Conservation (phyloP, 1,140 invertebrate species). For the Anastrepha obliqua region DNA sequence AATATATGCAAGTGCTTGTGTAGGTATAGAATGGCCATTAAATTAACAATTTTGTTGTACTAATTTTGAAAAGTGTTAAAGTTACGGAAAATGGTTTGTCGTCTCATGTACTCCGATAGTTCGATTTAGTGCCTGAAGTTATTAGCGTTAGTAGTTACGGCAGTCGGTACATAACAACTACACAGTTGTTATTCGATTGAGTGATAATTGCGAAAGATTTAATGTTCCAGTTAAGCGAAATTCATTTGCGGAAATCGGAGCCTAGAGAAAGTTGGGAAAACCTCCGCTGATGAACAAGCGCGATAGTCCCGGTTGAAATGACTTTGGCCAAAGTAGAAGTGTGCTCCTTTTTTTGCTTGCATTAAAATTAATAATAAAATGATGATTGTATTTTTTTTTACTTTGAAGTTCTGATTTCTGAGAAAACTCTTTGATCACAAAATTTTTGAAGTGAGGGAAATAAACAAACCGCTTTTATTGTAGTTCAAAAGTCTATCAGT, state of each 20-base stretch:
- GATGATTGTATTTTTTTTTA: no score
- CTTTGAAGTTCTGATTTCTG: no score
- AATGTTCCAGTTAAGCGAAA: slow-evolving; percentile 19
- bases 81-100: slow-evolving; percentile 28
- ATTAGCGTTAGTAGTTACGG: slow-evolving; percentile 10
- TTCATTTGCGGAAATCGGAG: slow-evolving; percentile 1
- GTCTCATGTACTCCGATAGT: slow-evolving; percentile 6
- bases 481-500: no score
- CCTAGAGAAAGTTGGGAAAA: slow-evolving; percentile 15
- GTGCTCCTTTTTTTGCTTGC: background rate
- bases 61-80: slow-evolving; percentile 52
- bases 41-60: slow-evolving; percentile 41
- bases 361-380: background rate
- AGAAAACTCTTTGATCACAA: no score
- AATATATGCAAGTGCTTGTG: background rate
- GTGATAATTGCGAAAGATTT: slow-evolving; percentile 34
- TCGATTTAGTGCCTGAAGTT: slow-evolving; percentile 30
- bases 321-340: background rate
- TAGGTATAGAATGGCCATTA: background rate
- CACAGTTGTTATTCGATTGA: slow-evolving; percentile 25
- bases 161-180: background rate
- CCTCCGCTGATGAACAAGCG: background rate
- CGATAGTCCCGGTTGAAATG: background rate
- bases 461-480: no score
- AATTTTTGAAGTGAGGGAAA: no score